Percentiles rank a stretch among this genome's conserved stretches.
phyloP scores from a whole-genome alignment of 2,113 vertebrate species.

The Paradisaea rubra region DNA sequence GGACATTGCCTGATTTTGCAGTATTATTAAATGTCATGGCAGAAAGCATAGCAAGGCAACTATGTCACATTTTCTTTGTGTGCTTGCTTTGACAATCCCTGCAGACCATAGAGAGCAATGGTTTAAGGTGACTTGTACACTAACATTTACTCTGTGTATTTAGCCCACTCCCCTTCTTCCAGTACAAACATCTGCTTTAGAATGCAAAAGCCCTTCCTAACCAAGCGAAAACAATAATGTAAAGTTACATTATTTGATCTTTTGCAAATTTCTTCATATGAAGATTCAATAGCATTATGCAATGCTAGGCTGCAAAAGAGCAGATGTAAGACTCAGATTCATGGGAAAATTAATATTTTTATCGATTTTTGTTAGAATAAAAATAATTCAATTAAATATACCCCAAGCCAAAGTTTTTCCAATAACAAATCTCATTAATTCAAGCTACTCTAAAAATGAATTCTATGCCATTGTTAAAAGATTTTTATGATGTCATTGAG shows the following conservation, averaged over 20 bases:
- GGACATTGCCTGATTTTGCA: background rate
- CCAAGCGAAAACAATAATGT: background rate
- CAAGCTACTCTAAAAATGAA: background rate
- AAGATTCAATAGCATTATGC: background rate
- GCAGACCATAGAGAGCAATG: background rate
- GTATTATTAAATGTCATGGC: background rate
- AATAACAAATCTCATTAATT: background rate
- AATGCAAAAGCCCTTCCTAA: background rate
- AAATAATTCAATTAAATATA: background rate
- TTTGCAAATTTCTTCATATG: background rate
- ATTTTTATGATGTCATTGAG: background rate
- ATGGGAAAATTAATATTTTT: background rate
- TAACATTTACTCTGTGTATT: background rate
- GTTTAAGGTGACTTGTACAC: background rate
- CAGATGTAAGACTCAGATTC: background rate
- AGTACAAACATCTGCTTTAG: background rate
- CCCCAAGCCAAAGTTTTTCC: background rate
- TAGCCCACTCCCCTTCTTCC: background rate
- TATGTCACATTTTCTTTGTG: background rate
- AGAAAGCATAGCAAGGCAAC: background rate
- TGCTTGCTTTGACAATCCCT: background rate
- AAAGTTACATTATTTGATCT: background rate
- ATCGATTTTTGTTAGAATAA: background rate
- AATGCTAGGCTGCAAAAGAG: background rate
- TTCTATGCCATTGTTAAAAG: background rate